phyloP scores from a whole-genome alignment of 2,888 invertebrate genomes.

The Ichneumon xanthorius region DNA sequence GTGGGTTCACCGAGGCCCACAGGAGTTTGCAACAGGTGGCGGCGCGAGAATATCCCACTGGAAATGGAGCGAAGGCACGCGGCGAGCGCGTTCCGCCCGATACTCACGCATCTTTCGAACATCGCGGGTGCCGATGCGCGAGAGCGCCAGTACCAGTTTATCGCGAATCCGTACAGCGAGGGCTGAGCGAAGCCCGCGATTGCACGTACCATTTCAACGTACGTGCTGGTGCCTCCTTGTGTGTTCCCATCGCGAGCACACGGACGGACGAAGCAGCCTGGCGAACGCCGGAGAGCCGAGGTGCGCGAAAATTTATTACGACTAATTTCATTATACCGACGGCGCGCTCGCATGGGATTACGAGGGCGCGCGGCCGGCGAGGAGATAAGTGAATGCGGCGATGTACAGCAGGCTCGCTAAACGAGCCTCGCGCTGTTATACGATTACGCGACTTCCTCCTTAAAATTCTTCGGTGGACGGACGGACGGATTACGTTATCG shows the following conservation, averaged over 20 bases:
- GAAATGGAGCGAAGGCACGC: conserved; percentile 54
- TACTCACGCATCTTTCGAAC: conserved; percentile 43
- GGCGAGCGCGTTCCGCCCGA: conserved; percentile 34
- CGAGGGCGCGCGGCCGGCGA: conserved; percentile 1
- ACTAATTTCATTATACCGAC: conserved; percentile 56
- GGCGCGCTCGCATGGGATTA: conserved; percentile 28
- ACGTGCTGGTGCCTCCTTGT: conserved; percentile 11
- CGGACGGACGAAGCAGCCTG: conserved; percentile 1
- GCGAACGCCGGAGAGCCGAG: conserved; percentile 20
- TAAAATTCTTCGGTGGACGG: conserved; percentile 17
- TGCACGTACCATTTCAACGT: conserved; percentile 34
- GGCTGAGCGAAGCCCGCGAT: not conserved
- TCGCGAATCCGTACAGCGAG: not conserved
- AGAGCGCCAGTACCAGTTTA: conserved; percentile 20
- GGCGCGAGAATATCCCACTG: conserved; percentile 44
- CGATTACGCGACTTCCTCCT: conserved; percentile 26
- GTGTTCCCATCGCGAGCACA: conserved; percentile 6
- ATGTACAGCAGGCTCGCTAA: conserved; percentile 29
- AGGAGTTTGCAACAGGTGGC: conserved; percentile 59
- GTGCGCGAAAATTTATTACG: conserved; percentile 59
- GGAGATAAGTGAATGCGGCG: conserved; percentile 49
- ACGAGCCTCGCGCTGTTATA: conserved; percentile 25
- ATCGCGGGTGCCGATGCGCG: conserved; percentile 6
- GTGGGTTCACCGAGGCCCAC: conserved; percentile 62
- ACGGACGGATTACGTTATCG: conserved; percentile 45